phyloP scores from a whole-genome alignment of 2,888 invertebrate species.

The Celastrina argiolus region DNA sequence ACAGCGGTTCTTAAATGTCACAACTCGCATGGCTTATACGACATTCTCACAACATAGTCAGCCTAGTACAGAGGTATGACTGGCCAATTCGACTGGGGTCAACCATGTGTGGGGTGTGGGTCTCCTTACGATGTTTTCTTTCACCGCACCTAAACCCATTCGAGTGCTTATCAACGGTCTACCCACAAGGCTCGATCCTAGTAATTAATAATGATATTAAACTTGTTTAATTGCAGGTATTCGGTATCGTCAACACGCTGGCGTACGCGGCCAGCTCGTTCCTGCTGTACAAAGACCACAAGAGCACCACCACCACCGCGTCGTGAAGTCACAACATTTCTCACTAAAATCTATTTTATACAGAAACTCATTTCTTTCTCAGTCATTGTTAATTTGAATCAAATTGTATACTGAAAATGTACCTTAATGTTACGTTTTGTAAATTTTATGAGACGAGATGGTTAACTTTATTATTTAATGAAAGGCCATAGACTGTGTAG shows the following conservation, averaged over 20 bases:
- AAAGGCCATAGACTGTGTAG: conserved; percentile 32
- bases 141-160: no score
- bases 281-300: conserved; percentile 86
- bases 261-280: conserved; percentile 88
- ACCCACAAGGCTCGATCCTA: neutral
- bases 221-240: conserved; percentile 76
- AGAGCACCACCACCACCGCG: conserved; percentile 53
- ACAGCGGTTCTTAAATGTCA: no score
- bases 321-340: conserved; percentile 31
- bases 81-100: no score
- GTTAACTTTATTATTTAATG: conserved; percentile 13
- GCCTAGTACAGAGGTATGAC: no score
- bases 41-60: no score
- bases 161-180: no score
- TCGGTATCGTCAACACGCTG: conserved; percentile 88
- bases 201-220: neutral
- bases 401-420: conserved; percentile 22
- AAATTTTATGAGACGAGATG: conserved; percentile 21
- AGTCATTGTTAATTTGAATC: conserved; percentile 22
- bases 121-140: no score
- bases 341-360: conserved; percentile 39
- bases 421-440: conserved; percentile 25
- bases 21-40: no score
- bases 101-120: no score
- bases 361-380: conserved; percentile 27